Evolutionary conservation across 2,113 vertebrate species (phyloP).

Genomic region (Xenotilapia flavipinnis): DNA sequence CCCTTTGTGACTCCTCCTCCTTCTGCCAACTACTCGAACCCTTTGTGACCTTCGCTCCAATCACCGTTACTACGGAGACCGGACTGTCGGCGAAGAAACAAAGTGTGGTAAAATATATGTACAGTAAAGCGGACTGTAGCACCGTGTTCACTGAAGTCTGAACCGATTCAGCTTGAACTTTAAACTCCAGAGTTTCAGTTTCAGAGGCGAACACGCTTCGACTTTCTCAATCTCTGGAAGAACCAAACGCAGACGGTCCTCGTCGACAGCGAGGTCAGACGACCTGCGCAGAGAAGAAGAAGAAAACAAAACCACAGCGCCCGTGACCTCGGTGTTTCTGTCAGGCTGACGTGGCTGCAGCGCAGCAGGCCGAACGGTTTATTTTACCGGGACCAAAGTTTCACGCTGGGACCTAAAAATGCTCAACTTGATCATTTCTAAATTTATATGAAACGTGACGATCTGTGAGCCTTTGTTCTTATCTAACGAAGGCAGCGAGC

Average conservation of each 20-base stretch:
- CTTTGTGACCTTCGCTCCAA: background rate
- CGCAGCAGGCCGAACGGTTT: background rate
- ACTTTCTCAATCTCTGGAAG: background rate
- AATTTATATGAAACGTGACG: background rate
- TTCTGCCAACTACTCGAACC: background rate
- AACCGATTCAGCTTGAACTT: background rate
- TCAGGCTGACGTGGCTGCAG: background rate
- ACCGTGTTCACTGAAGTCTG: background rate
- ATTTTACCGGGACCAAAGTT: background rate
- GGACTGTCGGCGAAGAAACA: background rate
- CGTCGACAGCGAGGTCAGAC: background rate
- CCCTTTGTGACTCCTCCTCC: background rate
- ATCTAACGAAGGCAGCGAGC: background rate
- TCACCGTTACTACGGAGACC: background rate
- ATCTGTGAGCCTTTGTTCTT: background rate
- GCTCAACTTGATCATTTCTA: background rate
- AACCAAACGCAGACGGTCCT: background rate
- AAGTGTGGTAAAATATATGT: background rate
- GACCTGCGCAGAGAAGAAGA: background rate
- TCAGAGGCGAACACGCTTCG: fast-evolving
- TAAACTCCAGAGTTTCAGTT: background rate
- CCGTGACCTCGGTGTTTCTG: background rate
- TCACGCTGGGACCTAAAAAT: background rate
- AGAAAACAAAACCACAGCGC: background rate
- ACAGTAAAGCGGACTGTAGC: background rate